Conservation (phyloP, 2,113 vertebrate species). For the Felis chaus region DNA sequence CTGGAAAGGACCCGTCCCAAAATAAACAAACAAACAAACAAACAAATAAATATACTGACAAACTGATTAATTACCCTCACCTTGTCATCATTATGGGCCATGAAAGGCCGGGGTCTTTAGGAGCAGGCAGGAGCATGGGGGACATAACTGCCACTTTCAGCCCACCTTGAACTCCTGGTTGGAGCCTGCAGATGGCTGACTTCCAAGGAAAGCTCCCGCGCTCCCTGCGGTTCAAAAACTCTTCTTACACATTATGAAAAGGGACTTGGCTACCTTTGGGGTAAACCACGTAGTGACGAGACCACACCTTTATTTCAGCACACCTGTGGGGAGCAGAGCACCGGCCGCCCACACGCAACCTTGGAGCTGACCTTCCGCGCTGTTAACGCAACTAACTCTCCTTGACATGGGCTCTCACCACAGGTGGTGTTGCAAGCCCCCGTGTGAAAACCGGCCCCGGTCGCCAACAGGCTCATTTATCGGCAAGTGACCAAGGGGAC, state of each 20-base stretch:
- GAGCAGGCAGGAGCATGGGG: neutral
- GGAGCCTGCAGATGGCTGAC: neutral
- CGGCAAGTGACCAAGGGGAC: neutral
- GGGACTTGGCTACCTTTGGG: neutral
- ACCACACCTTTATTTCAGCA: neutral
- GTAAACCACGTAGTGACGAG: neutral
- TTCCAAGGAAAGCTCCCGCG: neutral
- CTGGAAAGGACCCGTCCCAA: neutral
- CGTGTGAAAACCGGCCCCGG: neutral
- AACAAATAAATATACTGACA: neutral
- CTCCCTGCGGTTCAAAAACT: neutral
- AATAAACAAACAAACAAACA: neutral
- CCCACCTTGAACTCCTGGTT: neutral
- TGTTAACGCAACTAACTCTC: neutral
- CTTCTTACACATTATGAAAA: neutral
- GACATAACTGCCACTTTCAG: neutral
- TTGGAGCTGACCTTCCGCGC: neutral
- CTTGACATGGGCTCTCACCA: neutral
- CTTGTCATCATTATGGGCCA: neutral
- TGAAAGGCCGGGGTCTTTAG: neutral
- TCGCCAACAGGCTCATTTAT: neutral
- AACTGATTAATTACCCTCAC: neutral
- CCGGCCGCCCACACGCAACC: neutral
- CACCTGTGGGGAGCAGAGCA: neutral
- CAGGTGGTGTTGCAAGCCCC: neutral